A percentile compares a stretch with the other conserved stretches of the same genome.
Conservation (phyloP, 2,113 vertebrate genomes). For the Cercopithecus mona region DNA sequence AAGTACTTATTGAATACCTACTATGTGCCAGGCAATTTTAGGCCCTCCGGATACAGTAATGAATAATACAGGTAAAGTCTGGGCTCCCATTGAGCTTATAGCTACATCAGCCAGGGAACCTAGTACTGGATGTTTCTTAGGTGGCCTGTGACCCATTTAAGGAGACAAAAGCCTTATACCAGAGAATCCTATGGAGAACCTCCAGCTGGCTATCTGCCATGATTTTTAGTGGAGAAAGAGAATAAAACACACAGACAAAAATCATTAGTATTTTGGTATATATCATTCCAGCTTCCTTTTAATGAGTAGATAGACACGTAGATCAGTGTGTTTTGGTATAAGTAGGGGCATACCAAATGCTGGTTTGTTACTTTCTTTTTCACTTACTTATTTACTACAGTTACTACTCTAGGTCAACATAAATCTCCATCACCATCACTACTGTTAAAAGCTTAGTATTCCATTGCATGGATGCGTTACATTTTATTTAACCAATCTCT, state of each 20-base stretch:
- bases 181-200: background rate
- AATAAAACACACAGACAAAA: background rate
- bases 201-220: background rate
- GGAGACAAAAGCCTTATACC: background rate
- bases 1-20: background rate
- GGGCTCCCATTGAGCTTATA: background rate
- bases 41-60: background rate
- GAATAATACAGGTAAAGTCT: background rate
- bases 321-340: background rate
- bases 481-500: constrained; percentile 44
- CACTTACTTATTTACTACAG: constrained; percentile 45
- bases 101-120: background rate
- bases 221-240: constrained; percentile 2
- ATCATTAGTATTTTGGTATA: constrained; percentile 31
- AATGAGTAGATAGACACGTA: background rate
- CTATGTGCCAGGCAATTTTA: constrained; percentile 5
- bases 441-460: constrained; percentile 20
- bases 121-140: background rate
- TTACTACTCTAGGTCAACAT: background rate
- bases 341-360: background rate
- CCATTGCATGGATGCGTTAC: background rate
- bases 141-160: background rate
- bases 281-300: constrained; percentile 15
- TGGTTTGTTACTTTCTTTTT: constrained; percentile 25
- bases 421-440: background rate